Base-by-base conservation (phyloP, 1,140 invertebrate genomes). In the Dendroctonus valens region DNA sequence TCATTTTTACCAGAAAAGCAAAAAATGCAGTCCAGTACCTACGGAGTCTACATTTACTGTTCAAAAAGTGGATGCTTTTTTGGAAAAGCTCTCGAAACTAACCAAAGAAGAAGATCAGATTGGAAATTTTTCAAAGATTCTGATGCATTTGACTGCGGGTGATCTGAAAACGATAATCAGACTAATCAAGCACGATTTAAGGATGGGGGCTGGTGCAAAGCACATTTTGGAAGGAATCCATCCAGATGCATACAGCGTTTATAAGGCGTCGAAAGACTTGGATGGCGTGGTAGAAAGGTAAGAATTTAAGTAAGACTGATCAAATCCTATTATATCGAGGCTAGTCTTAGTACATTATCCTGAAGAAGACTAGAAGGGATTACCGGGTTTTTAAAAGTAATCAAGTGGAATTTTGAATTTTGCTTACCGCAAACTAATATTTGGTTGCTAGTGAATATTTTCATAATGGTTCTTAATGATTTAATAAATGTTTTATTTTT, bases 161-260 rank as follows among this genome's bases (percentile, higher is more conserved):
- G 94, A 97, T 79, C 79, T 97, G 53, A 93, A 90, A 81, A 93
- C 90, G 83, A 81, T 96, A 7, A 87, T 97, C 7, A 81, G 94
- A 11, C 79, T 97, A 41, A 90, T 97, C 6, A 96, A 95, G 80
- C 91, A 92, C 73, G 95, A 97, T 80, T 81, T 97, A 49, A 82
- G 92, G 70, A 97, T 97, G 59, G 95, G 95, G 77, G 90, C 93
- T 42, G 93, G 94, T 5, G 89, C 94, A 2, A 94, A 96, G 79
- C 93, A 94, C 75, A 91, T 97, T 81, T 87, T 88, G 80, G 90
- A 91, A 73, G 93, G 87, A 5, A 82, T 97, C 44, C 90, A 96
- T 78, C 82, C 87, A 2, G 87, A 94, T 76, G 94, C 94, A 0
- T 97, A 97, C 79, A 83, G 84, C 71, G 89, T 91, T 0, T 97